Conservation (phyloP, 2,888 invertebrate species). For the Podotricha telesiphe region DNA sequence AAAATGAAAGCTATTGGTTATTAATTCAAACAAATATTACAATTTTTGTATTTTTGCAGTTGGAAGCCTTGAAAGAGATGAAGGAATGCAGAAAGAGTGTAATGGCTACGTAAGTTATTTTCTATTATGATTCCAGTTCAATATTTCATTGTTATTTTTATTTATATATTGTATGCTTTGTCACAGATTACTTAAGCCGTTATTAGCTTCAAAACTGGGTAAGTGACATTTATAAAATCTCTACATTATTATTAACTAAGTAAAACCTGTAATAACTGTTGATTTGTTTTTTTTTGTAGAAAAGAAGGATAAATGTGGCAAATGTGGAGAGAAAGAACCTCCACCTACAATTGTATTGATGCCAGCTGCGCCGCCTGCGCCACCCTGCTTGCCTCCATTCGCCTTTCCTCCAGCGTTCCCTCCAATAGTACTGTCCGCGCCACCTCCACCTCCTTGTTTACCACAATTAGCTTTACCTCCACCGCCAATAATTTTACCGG, state of each 20-base stretch:
- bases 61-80: conserved; percentile 72
- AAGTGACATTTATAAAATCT: conserved; percentile 45
- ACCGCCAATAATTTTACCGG: conserved; percentile 39
- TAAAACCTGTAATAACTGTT: too few relatives aligned
- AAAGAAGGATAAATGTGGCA: conserved; percentile 49
- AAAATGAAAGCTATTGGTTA: too few relatives aligned
- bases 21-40: neutral
- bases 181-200: conserved; percentile 68
- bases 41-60: conserved; percentile 53
- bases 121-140: neutral
- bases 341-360: conserved; percentile 65
- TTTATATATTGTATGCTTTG: conserved; percentile 29
- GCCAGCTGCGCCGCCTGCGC: conserved; percentile 61
- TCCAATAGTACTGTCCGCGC: conserved; percentile 46
- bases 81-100: conserved; percentile 74
- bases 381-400: conserved; percentile 48
- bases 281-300: conserved; percentile 46
- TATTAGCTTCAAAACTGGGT: conserved; percentile 64
- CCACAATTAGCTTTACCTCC: conserved; percentile 47
- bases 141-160: neutral
- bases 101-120: conserved; percentile 65
- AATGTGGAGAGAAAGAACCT: conserved; percentile 51
- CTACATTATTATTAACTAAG: neutral
- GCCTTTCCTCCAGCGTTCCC: conserved; percentile 51
- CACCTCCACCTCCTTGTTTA: conserved; percentile 58